Base-by-base conservation (phyloP, 2,888 invertebrate genomes). In the Rotaria macrura region DNA sequence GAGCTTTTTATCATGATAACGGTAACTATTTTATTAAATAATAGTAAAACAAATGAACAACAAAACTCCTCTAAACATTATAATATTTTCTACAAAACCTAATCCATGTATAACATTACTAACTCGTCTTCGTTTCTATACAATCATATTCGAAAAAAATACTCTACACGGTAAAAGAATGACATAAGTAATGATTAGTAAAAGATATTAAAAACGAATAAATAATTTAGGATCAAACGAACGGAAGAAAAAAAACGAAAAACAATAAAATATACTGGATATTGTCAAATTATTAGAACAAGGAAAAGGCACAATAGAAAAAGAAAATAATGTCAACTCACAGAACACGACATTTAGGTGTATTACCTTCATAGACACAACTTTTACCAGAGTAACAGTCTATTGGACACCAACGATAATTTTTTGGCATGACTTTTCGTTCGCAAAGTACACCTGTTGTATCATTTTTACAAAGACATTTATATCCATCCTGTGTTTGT, bases 391-490 rank as follows among this genome's bases (percentile, higher is more conserved):
- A 0, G 5, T n/a, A 25, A 79, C 79, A 79, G 43, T 79, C 79
- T 14, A 43, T 40, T 79, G 79, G 79, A 10, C 79, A 79, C 79
- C 79, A 79, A 79, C 79, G 79, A 43, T 79, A 79, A 43, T 79
- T n/a, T 43, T 43, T 43, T 40, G 79, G 65, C 65, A 65, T 65
- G 14, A 65, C 4, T 34, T 65, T 84, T 83, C 74, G 49, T 84
- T 86, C 86, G 38, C 86, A 86, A 29, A 74, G 43, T n/a, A 40
- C n/a, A 29, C 86, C 86, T 17, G 86, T 86, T 29, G 29, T 84
- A 17, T 84, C 84, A 40, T 29, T 34, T 23, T 34, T 40, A 65
- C 86, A 86, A 25, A 83, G 1, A 72, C 86, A 84, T 52, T 57
- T 57, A n/a, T 65, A 72, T 34, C 65, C 54, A 49, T 79, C 72